These are phyloP conservation scores for Arnoldichthys spilopterus DNA, from an alignment of 2,797 vertebrate genomes.

Conservation along the genomic window DNA sequence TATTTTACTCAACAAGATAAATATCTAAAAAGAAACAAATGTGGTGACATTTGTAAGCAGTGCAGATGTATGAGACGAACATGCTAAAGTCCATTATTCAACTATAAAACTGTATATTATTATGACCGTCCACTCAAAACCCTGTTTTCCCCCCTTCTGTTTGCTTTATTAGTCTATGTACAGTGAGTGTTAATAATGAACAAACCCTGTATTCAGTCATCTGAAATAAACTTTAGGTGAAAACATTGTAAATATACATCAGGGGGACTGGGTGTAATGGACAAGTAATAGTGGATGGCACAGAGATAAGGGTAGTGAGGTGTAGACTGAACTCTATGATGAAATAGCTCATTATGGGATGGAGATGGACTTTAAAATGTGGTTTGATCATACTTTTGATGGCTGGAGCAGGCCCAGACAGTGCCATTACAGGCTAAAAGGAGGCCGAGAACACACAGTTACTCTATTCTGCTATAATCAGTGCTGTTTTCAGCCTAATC, in stretches of 20 bases:
- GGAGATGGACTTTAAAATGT: slow-evolving; percentile 45
- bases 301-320: slow-evolving; percentile 55
- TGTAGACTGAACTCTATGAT: slow-evolving; percentile 46
- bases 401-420: neutral
- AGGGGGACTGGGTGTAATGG: slow-evolving; percentile 63
- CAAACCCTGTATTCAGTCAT: slow-evolving; percentile 56
- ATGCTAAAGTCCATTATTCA: neutral
- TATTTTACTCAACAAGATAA: slow-evolving; percentile 32
- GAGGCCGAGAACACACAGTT: slow-evolving; percentile 32
- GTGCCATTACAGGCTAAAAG: slow-evolving; percentile 34
- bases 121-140: neutral
- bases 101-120: neutral
- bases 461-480: slow-evolving; percentile 22
- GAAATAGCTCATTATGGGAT: slow-evolving; percentile 72
- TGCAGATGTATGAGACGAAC: neutral
- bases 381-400: slow-evolving; percentile 37
- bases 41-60: neutral
- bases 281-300: slow-evolving; percentile 67
- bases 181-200: neutral
- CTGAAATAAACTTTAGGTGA: slow-evolving; percentile 44
- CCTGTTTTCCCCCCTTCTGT: neutral
- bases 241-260: slow-evolving; percentile 60
- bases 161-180: neutral
- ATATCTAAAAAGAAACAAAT: neutral
- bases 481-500: slow-evolving; percentile 4